These are phyloP conservation scores for Blennius ocellaris DNA, from an alignment of 2,113 vertebrate genomes.

Conservation along the genomic window DNA sequence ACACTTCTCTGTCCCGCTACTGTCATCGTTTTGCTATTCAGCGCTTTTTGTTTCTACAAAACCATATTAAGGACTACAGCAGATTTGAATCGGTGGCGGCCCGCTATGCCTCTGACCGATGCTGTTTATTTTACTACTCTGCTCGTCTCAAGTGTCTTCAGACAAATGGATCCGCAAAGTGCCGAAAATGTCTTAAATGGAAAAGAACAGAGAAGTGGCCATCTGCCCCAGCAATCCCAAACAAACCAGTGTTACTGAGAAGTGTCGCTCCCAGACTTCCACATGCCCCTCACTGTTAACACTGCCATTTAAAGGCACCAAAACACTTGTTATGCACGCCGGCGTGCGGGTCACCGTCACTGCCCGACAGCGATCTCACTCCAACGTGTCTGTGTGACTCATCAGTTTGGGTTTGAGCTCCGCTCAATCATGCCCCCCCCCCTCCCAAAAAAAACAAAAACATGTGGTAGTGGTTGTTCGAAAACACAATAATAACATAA, in stretches of 20 bases:
- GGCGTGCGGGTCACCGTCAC: slow-evolving; percentile 18
- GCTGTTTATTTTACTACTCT: slow-evolving; percentile 37
- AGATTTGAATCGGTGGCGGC: not conserved
- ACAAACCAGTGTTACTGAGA: slow-evolving; percentile 50
- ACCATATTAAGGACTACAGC: not conserved
- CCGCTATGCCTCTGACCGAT: slow-evolving; percentile 15
- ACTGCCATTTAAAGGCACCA: slow-evolving; percentile 57
- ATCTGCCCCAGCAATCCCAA: slow-evolving; percentile 58
- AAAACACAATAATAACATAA: no score
- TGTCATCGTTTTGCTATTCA: not conserved
- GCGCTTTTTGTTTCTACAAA: not conserved
- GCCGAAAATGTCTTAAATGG: slow-evolving; percentile 48
- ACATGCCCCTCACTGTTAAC: slow-evolving; percentile 16
- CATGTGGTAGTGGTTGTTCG: no score
- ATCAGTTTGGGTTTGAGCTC: slow-evolving; percentile 27
- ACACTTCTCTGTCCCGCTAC: slow-evolving; percentile 4
- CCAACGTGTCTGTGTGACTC: slow-evolving; percentile 28
- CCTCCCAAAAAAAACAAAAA: slow-evolving; percentile 39
- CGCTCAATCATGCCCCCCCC: slow-evolving; percentile 19
- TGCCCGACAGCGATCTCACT: slow-evolving; percentile 5
- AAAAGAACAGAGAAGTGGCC: slow-evolving; percentile 24
- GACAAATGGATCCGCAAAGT: slow-evolving; percentile 44
- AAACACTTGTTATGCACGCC: not conserved
- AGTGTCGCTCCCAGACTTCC: slow-evolving; percentile 34
- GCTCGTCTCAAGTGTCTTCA: slow-evolving; percentile 14